Conservation (phyloP, 2,797 vertebrate genomes). For the Hemibagrus guttatus region DNA sequence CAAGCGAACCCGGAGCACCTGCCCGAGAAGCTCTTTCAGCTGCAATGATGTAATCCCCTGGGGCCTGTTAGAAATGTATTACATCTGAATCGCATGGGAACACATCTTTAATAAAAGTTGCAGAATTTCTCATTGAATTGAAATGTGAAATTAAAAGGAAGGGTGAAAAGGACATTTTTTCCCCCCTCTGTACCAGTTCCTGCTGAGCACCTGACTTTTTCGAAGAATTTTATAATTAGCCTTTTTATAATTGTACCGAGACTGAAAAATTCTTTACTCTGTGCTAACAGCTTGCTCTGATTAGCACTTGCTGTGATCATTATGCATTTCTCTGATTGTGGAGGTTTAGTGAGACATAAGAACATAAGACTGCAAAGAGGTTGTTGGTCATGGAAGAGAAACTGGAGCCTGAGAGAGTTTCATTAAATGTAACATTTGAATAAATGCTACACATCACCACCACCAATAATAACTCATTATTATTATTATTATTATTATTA, state of each 20-base stretch:
- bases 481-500: not conserved
- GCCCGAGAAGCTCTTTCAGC: slow-evolving; percentile 24
- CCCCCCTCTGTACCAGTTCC: not conserved
- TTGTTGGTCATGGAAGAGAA: not conserved
- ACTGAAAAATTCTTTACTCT: not conserved
- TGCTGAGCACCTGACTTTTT: slow-evolving; percentile 25
- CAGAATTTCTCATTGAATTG: slow-evolving; percentile 16
- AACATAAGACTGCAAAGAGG: not conserved
- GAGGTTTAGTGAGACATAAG: slow-evolving; percentile 13
- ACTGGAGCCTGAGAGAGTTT: not conserved
- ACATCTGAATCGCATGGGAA: slow-evolving; percentile 70
- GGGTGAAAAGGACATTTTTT: not conserved
- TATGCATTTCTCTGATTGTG: slow-evolving; percentile 10
- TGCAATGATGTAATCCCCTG: slow-evolving; percentile 69
- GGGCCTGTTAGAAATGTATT: slow-evolving; percentile 75
- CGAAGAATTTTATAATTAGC: slow-evolving; percentile 4
- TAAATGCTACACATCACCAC: not conserved
- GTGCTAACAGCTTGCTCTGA: slow-evolving; percentile 3
- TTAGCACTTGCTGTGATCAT: slow-evolving; percentile 15
- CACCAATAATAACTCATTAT: not conserved
- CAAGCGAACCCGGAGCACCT: slow-evolving; percentile 34
- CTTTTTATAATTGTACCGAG: not conserved
- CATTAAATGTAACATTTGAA: not conserved
- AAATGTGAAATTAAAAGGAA: not conserved
- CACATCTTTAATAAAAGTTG: slow-evolving; percentile 63